Conservation (phyloP, 37 sponge, comb jelly and placozoan species). For the Diacarnus erythraeanus region DNA sequence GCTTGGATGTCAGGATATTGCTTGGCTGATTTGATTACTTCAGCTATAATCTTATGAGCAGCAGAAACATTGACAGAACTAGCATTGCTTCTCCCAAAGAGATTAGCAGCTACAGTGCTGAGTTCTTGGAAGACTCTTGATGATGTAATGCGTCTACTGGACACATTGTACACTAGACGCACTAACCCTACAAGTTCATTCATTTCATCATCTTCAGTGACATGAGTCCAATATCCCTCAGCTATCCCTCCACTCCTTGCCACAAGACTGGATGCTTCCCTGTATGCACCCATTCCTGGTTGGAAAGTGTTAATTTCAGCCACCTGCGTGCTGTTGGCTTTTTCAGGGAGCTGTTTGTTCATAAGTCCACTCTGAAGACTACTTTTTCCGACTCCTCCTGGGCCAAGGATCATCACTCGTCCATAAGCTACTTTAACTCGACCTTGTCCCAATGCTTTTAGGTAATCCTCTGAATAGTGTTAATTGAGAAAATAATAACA, state of each 20-base stretch:
- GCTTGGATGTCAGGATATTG: neutral
- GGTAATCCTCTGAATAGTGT: neutral
- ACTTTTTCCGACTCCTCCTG: conserved; percentile 40
- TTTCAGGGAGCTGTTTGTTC: neutral
- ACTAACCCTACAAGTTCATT: conserved; percentile 25
- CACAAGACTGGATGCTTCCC: neutral
- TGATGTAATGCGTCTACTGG: neutral
- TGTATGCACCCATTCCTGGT: neutral
- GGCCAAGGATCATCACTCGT: conserved; percentile 45
- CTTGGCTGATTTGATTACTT: neutral
- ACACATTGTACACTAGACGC: neutral
- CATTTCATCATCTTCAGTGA: conserved; percentile 29
- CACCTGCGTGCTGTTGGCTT: conserved; percentile 20
- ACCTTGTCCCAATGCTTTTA: conserved; percentile 25
- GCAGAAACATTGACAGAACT: neutral
- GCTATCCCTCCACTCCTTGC: neutral
- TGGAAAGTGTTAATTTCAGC: conserved; percentile 18
- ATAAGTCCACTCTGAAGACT: conserved; percentile 28
- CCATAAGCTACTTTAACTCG: conserved; percentile 30
- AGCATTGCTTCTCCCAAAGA: neutral
- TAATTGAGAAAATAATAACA: too few species aligned
- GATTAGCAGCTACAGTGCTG: neutral
- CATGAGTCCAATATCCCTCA: neutral
- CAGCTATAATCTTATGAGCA: neutral
- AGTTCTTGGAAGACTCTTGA: neutral